Conservation (phyloP, 2,888 invertebrate genomes). For the Conus canariensis region DNA sequence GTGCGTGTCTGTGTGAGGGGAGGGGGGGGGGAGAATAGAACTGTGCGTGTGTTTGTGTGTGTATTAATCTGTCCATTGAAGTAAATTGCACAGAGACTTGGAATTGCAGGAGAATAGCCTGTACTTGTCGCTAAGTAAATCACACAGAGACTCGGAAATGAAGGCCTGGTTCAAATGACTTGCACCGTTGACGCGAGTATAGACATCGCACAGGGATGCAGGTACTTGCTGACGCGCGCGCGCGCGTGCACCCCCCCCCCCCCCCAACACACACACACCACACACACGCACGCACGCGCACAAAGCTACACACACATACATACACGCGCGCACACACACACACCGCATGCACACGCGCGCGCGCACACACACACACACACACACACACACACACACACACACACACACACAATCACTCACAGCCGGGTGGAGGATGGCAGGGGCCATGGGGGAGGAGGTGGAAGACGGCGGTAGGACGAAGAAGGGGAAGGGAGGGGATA, state of each 20-base stretch:
- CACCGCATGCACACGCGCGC: background rate
- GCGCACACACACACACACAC: slow-evolving; percentile 2
- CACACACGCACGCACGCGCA: slow-evolving; percentile 4
- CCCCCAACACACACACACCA: background rate
- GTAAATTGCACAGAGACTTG: too few relatives aligned
- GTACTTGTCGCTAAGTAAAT: too few relatives aligned
- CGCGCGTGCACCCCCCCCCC: background rate
- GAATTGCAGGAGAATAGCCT: too few relatives aligned
- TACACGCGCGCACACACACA: background rate
- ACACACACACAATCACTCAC: background rate
- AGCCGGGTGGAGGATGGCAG: background rate
- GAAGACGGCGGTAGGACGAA: background rate
- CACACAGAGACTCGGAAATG: too few relatives aligned
- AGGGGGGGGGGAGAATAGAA: too few relatives aligned
- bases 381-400: slow-evolving; percentile 19
- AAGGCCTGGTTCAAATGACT: too few relatives aligned
- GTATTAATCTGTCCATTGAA: too few relatives aligned
- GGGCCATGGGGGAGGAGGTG: background rate
- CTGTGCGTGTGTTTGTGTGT: too few relatives aligned
- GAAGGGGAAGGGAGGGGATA: background rate
- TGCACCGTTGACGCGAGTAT: too few relatives aligned
- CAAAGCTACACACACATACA: background rate
- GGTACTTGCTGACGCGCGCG: background rate
- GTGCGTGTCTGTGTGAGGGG: too few relatives aligned
- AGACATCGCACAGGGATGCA: background rate